phyloP scores from a whole-genome alignment of 1,140 invertebrate species.

The Trachelipus rathkii region DNA sequence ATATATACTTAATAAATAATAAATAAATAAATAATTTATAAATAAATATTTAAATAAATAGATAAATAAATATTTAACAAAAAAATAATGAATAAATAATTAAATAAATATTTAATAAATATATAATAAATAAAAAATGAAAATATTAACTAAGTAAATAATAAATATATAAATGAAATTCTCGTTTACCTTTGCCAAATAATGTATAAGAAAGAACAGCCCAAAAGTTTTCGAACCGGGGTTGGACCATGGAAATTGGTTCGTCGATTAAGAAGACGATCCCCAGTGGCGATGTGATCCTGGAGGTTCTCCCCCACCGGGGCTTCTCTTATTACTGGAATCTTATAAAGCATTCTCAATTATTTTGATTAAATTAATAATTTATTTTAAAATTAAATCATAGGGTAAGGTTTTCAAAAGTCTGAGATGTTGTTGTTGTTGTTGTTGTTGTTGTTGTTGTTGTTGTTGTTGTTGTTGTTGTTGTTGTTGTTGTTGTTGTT shows the following conservation, averaged over 20 bases:
- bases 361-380: not conserved
- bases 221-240: conserved; percentile 68
- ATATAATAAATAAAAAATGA: not conserved
- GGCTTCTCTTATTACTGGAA: conserved; percentile 64
- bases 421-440: no score
- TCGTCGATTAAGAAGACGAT: conserved; percentile 76
- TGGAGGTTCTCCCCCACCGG: conserved; percentile 84
- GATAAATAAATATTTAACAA: no score
- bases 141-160: not conserved
- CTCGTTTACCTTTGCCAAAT: conserved; percentile 53
- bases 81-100: no score
- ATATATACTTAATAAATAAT: not conserved
- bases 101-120: not conserved
- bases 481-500: no score
- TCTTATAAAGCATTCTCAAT: conserved; percentile 37
- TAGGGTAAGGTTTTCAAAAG: no score
- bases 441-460: no score
- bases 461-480: no score
- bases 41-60: no score
- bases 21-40: no score
- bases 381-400: not conserved
- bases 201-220: conserved; percentile 71
- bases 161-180: not conserved
- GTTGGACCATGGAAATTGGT: conserved; percentile 71
- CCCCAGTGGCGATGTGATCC: conserved; percentile 80